Percentiles rank a stretch among this genome's conserved stretches.
Evolutionary conservation across 2,797 vertebrate species (phyloP).

Genomic region (Aeoliscus strigatus): DNA sequence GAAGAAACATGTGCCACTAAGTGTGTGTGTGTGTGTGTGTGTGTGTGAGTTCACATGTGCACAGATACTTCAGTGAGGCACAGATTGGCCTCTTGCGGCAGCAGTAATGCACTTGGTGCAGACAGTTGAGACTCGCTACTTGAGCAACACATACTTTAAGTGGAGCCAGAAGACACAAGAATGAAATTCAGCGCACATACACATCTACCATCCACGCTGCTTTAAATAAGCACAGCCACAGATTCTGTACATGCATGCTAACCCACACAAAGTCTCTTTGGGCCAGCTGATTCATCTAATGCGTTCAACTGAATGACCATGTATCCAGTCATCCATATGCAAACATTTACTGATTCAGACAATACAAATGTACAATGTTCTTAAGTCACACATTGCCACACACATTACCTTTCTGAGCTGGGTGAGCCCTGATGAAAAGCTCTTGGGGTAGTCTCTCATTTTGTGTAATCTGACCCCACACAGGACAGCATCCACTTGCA

Average conservation of each 20-base stretch:
- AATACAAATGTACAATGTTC: too few relatives aligned
- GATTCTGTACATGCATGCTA: slow-evolving; percentile 18
- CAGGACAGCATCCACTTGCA: slow-evolving; percentile 78
- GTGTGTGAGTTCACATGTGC: slow-evolving; percentile 22
- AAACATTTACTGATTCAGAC: too few relatives aligned
- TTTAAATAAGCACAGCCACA: slow-evolving; percentile 6
- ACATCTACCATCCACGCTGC: slow-evolving; percentile 10
- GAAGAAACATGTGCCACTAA: too few relatives aligned
- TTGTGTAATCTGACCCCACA: slow-evolving; percentile 71
- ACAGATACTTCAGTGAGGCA: slow-evolving; percentile 16
- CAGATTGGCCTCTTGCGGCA: slow-evolving; percentile 32
- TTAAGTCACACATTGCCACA: neutral
- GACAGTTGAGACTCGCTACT: slow-evolving; percentile 30
- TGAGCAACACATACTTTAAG: too few relatives aligned
- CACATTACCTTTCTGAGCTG: slow-evolving; percentile 72
- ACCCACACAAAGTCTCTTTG: too few relatives aligned
- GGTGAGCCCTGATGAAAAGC: slow-evolving; percentile 68
- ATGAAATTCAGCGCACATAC: slow-evolving; percentile 27
- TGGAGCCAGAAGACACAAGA: slow-evolving; percentile 20
- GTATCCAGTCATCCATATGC: too few relatives aligned
- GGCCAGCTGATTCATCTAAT: too few relatives aligned
- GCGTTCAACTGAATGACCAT: too few relatives aligned
- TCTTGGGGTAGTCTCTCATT: slow-evolving; percentile 70
- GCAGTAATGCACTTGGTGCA: too few relatives aligned
- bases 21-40: slow-evolving; percentile 7